These are phyloP conservation scores for Battus philenor DNA, from an alignment of 1,140 invertebrate genomes.

Conservation along the genomic window DNA sequence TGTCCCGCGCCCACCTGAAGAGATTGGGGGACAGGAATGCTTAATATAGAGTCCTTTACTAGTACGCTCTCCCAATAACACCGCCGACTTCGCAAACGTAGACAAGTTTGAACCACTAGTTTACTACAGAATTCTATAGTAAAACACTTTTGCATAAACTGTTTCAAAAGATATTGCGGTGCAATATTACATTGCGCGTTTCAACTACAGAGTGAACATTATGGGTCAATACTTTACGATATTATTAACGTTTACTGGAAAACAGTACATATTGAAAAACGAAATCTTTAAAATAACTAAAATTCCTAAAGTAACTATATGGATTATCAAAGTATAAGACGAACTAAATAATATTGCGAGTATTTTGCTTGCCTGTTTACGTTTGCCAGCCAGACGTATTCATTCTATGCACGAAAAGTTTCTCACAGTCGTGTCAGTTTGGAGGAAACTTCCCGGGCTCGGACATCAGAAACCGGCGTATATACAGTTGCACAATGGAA, in stretches of 20 bases:
- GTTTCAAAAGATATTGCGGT: no score
- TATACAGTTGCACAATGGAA: conserved; percentile 69
- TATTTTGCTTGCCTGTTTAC: conserved; percentile 43
- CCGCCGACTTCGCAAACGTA: conserved; percentile 47
- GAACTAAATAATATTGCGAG: conserved; percentile 41
- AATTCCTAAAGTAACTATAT: no score
- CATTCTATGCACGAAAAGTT: conserved; percentile 72
- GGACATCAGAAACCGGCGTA: conserved; percentile 59
- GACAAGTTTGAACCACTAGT: conserved; percentile 41
- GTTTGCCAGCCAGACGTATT: conserved; percentile 60
- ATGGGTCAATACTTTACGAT: no score
- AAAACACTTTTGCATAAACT: conserved; percentile 14
- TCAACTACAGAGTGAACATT: not conserved
- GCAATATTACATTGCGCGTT: conserved; percentile 13
- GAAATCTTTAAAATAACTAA: no score
- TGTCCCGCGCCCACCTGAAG: conserved; percentile 60
- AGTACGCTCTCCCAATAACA: conserved; percentile 63
- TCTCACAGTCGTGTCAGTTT: conserved; percentile 53
- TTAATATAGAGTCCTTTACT: conserved; percentile 71
- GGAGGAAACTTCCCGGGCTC: conserved; percentile 48
- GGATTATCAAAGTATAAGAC: no score
- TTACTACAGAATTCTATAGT: conserved; percentile 35
- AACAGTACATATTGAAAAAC: no score
- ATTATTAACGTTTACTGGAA: no score
- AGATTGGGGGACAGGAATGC: conserved; percentile 67